Base-by-base conservation (phyloP, 2,113 vertebrate genomes). In the Meleagris gallopavo region DNA sequence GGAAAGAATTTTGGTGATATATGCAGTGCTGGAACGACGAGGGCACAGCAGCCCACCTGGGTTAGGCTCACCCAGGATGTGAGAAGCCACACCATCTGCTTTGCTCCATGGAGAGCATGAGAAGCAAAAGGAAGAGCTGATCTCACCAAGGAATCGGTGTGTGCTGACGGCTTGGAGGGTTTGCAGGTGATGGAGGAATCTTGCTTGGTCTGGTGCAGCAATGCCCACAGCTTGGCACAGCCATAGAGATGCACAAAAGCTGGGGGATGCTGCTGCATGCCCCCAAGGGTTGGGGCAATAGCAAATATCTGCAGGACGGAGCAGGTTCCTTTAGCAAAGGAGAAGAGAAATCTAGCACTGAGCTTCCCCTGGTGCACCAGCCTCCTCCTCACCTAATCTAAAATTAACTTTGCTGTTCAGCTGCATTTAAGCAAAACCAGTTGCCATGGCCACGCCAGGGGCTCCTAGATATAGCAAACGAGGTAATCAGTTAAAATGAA, bases 401-500 rank as follows among this genome's bases (percentile, higher is more conserved):
- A 97, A 97, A 97, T 96, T 97, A 97, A 96, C 95, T 96, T 88
- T 5, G 32, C 96, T 96, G 83, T 93, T 87, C 90, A 95, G 95
- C 96, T 89, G 93, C 93, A 55, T 95, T 95, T 95, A 84, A 97
- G 95, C 94, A 94, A 93, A 97, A 84, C 93, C 95, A 86, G 97
- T 97, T 97, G 93, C 97, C 96, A 97, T 97, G 97, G 89, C 96
- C 96, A 97, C 97, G 80, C 94, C 66, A 29, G 92, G 91, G 96
- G 92, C 96, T 96, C 88, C 95, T 74, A 74, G 88, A 86, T 92
- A 66, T 64, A 66, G 91, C 60, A 65, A 95, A 87, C 9, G 14
- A 79, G 95, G 95, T 90, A 96, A 95, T 97, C 92, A 79, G 55
- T 94, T 79, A 94, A 89, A 62, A 90, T 24, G 95, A 86, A 94